Percentiles rank a stretch among this genome's conserved stretches.
These are phyloP conservation scores for Drosophila pegasa DNA, from an alignment of 2,888 invertebrate species.

Conservation along the genomic window DNA sequence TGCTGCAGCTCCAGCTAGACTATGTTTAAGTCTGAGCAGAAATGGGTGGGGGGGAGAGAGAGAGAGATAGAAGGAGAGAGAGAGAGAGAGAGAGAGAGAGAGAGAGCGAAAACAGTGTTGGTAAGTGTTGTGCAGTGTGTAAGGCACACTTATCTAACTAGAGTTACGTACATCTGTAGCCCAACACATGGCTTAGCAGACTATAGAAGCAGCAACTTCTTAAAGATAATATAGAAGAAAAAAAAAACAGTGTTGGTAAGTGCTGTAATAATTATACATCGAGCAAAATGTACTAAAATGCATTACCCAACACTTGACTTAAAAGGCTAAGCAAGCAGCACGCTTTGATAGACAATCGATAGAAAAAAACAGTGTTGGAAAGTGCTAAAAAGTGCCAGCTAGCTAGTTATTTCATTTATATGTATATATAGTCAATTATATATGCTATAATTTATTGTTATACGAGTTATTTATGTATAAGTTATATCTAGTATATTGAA, in stretches of 20 bases:
- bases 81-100: too few relatives aligned
- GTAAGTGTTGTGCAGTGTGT: not conserved
- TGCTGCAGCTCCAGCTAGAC: not conserved
- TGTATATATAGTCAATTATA: too few relatives aligned
- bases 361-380: slow-evolving; percentile 1
- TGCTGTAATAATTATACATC: not conserved
- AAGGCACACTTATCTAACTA: too few relatives aligned
- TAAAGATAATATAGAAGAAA: not conserved
- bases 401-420: too few relatives aligned
- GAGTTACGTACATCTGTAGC: accelerated
- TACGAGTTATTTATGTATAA: too few relatives aligned
- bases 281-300: accelerated
- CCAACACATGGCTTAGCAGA: too few relatives aligned
- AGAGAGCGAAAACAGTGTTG: slow-evolving; percentile 7
- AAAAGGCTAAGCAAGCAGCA: not conserved
- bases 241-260: slow-evolving; percentile 4
- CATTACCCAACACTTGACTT: too few relatives aligned
- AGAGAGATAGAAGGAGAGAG: too few relatives aligned
- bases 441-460: too few relatives aligned
- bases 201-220: not conserved
- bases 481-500: too few relatives aligned
- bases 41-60: too few relatives aligned
- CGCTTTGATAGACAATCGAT: not conserved
- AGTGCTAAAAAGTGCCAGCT: not conserved
- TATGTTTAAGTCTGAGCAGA: not conserved